Percentiles rank a stretch among this genome's conserved stretches.
phyloP scores from a whole-genome alignment of 92 coral and sea anemone species.

The Micromussa lordhowensis region DNA sequence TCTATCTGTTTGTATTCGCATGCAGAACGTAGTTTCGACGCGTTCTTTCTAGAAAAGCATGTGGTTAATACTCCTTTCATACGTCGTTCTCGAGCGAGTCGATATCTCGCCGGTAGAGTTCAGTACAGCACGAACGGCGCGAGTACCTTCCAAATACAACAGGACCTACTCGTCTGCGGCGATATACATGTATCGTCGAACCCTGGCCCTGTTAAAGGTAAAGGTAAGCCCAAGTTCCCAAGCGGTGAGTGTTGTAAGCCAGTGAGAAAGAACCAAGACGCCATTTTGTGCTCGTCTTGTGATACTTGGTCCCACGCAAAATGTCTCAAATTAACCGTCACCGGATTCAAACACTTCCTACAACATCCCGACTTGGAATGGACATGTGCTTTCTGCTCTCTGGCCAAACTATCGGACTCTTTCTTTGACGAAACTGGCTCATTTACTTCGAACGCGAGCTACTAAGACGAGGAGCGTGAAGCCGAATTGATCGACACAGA shows the following conservation, averaged over 20 bases:
- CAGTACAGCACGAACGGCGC: conserved; percentile 36
- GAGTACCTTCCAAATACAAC: conserved; percentile 40
- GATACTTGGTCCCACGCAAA: conserved; percentile 60
- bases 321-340: conserved; percentile 31
- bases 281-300: conserved; percentile 57
- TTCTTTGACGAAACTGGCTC: conserved; percentile 33
- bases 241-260: conserved; percentile 49
- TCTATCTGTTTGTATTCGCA: conserved; percentile 31
- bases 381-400: conserved; percentile 55
- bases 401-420: conserved; percentile 53
- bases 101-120: conserved; percentile 26
- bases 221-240: conserved; percentile 43
- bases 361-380: conserved; percentile 47
- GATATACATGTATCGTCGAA: conserved; percentile 6
- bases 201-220: conserved; percentile 9
- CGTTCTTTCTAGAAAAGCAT: conserved; percentile 18
- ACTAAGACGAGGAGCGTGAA: not conserved
- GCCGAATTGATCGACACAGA: conserved; percentile 7
- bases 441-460: not conserved
- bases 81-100: conserved; percentile 24
- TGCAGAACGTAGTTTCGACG: conserved; percentile 39
- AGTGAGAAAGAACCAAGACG: conserved; percentile 65
- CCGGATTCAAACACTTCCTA: conserved; percentile 39
- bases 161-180: conserved; percentile 35
- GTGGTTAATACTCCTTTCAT: not conserved